Conservation (phyloP, 1,140 invertebrate genomes). For the Drosophila mojavensis region DNA sequence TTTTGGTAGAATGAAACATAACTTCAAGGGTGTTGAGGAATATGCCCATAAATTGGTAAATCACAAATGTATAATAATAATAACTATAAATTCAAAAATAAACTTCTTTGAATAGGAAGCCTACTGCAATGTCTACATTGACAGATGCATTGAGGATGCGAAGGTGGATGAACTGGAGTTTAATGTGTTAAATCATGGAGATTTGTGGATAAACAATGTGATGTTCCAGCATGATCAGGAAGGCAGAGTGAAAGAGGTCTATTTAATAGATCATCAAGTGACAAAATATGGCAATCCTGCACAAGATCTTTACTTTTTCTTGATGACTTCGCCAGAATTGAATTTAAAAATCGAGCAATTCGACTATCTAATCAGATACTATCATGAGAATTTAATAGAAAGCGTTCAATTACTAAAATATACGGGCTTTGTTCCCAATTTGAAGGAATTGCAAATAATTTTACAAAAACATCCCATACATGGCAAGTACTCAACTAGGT, state of each 20-base stretch:
- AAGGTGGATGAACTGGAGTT: slow-evolving; percentile 84
- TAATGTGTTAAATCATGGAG: slow-evolving; percentile 87
- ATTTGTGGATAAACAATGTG: slow-evolving; percentile 88
- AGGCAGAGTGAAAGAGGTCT: slow-evolving; percentile 84
- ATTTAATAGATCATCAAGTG: slow-evolving; percentile 83
- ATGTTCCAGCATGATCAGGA: slow-evolving; percentile 86
- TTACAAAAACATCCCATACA: slow-evolving; percentile 38
- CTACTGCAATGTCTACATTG: slow-evolving; percentile 13
- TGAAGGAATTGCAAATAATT: slow-evolving; percentile 48
- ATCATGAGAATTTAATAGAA: slow-evolving; percentile 50
- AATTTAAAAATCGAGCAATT: slow-evolving; percentile 55
- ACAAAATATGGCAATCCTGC: slow-evolving; percentile 54
- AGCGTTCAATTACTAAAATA: slow-evolving; percentile 44
- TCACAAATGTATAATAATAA: neutral
- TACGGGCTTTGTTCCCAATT: slow-evolving; percentile 35
- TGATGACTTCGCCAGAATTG: slow-evolving; percentile 46
- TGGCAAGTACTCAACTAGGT: slow-evolving; percentile 21
- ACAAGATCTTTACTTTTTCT: slow-evolving; percentile 55
- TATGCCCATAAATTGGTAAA: slow-evolving; percentile 50
- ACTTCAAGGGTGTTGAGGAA: slow-evolving; percentile 11
- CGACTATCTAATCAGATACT: slow-evolving; percentile 58
- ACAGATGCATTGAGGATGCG: slow-evolving; percentile 29
- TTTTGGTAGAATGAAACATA: slow-evolving; percentile 17
- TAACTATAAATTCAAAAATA: neutral
- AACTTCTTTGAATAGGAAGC: slow-evolving; percentile 3